These are phyloP conservation scores for Gadus macrocephalus DNA, from an alignment of 2,113 vertebrate species.

Conservation along the genomic window DNA sequence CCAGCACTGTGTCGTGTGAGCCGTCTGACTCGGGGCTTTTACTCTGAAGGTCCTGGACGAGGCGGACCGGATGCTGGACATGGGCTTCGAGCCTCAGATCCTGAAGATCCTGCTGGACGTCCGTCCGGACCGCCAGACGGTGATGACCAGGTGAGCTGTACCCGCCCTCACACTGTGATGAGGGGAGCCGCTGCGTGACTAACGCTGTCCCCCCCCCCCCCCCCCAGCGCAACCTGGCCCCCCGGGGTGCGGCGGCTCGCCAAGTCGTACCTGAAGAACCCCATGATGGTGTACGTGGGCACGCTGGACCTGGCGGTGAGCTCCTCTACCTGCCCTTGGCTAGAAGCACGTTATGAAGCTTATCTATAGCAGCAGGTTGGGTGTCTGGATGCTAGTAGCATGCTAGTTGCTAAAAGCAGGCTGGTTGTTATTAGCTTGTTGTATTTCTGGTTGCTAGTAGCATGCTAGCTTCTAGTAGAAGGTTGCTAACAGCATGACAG, in stretches of 20 bases:
- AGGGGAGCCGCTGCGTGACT: too few species aligned
- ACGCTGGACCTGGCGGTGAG: slow-evolving; percentile 91
- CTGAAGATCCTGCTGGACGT: slow-evolving; percentile 97
- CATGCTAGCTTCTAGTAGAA: too few species aligned
- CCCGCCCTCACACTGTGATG: background rate
- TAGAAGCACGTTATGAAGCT: too few species aligned
- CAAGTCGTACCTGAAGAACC: slow-evolving; percentile 88
- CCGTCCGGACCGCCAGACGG: slow-evolving; percentile 89
- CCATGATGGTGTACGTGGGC: slow-evolving; percentile 96
- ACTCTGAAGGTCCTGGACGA: slow-evolving; percentile 88
- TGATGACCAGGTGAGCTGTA: slow-evolving; percentile 89
- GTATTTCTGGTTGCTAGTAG: too few species aligned
- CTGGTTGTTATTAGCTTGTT: too few species aligned
- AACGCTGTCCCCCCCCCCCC: too few species aligned
- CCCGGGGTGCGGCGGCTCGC: slow-evolving; percentile 83
- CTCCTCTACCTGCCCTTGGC: slow-evolving; percentile 3
- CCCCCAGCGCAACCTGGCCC: slow-evolving; percentile 91
- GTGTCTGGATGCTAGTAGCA: too few species aligned
- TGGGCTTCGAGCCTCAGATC: slow-evolving; percentile 98
- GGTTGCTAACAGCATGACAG: too few species aligned
- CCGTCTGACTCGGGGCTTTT: too few species aligned
- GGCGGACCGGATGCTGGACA: slow-evolving; percentile 95
- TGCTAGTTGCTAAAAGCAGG: too few species aligned
- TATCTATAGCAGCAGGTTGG: too few species aligned
- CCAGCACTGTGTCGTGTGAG: too few species aligned